Evolutionary conservation across 2,888 invertebrate species (phyloP).

Genomic region (Panorpa germanica): DNA sequence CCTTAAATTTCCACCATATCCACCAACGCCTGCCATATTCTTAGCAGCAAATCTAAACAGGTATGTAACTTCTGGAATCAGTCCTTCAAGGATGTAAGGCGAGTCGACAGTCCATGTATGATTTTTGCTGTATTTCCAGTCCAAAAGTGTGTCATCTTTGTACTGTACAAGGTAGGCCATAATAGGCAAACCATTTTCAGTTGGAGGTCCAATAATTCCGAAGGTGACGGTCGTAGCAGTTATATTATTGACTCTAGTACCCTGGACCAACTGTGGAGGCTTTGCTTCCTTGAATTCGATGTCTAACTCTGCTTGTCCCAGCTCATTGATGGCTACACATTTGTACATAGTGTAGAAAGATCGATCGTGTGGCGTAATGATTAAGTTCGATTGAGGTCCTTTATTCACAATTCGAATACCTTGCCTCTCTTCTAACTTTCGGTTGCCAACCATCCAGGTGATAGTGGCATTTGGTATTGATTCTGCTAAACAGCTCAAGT

Average conservation of each 20-base stretch:
- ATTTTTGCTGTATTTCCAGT: slow-evolving; percentile 49
- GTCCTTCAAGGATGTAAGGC: slow-evolving; percentile 60
- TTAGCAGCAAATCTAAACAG: slow-evolving; percentile 69
- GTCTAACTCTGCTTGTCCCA: slow-evolving; percentile 46
- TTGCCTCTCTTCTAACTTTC: slow-evolving; percentile 27
- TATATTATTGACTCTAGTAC: slow-evolving; percentile 45
- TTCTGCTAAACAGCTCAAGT: slow-evolving; percentile 75
- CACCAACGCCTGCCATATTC: slow-evolving; percentile 66
- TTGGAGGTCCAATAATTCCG: slow-evolving; percentile 52
- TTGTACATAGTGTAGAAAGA: slow-evolving; percentile 56
- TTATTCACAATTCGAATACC: slow-evolving; percentile 40
- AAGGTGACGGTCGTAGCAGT: slow-evolving; percentile 77
- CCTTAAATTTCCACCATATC: slow-evolving; percentile 43
- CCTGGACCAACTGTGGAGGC: slow-evolving; percentile 41
- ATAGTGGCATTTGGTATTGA: slow-evolving; percentile 81
- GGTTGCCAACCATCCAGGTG: slow-evolving; percentile 52
- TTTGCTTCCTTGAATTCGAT: slow-evolving; percentile 57
- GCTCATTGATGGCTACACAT: slow-evolving; percentile 61
- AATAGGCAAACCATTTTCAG: slow-evolving; percentile 57
- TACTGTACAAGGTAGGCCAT: slow-evolving; percentile 57
- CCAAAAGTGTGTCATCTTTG: slow-evolving; percentile 41
- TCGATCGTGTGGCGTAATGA: slow-evolving; percentile 44
- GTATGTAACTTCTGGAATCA: slow-evolving; percentile 59
- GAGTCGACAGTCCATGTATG: slow-evolving; percentile 66
- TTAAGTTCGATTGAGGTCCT: slow-evolving; percentile 53